Conservation (phyloP, 2,888 invertebrate genomes). For the Pyrocoelia pectoralis region DNA sequence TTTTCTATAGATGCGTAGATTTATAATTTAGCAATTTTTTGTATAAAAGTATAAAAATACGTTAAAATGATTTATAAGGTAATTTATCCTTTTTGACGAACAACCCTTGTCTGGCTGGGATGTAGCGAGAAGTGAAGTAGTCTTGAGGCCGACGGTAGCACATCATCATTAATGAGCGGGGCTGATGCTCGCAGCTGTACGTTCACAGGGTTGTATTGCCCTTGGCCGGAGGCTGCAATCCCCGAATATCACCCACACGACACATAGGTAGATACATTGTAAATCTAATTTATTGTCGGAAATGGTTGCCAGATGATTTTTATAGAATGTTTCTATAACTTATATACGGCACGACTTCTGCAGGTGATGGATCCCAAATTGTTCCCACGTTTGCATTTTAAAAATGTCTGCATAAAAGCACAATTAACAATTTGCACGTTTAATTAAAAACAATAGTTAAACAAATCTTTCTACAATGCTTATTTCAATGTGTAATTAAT, state of each 20-base stretch:
- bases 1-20: background rate
- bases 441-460: too few species aligned
- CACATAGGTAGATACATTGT: constrained; percentile 43
- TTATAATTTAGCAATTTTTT: background rate
- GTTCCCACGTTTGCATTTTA: constrained; percentile 11
- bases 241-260: constrained; percentile 47
- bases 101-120: constrained; percentile 46
- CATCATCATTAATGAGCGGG: constrained; percentile 81
- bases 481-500: too few species aligned
- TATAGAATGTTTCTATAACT: constrained; percentile 28
- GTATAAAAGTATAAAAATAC: constrained; percentile 10
- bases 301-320: constrained; percentile 29
- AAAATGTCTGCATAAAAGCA: too few species aligned
- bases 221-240: constrained; percentile 44
- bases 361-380: constrained; percentile 15
- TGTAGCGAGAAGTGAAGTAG: constrained; percentile 71
- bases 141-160: constrained; percentile 73
- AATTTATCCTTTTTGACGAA: constrained; percentile 45
- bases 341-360: constrained; percentile 22
- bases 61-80: constrained; percentile 27
- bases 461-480: too few species aligned
- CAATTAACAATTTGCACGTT: background rate
- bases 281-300: constrained; percentile 35
- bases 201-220: constrained; percentile 50
- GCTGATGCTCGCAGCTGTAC: constrained; percentile 52